Percentiles rank a stretch among this genome's conserved stretches.
Evolutionary conservation across 2,797 vertebrate species (phyloP).

Genomic region (Thaleichthys pacificus): DNA sequence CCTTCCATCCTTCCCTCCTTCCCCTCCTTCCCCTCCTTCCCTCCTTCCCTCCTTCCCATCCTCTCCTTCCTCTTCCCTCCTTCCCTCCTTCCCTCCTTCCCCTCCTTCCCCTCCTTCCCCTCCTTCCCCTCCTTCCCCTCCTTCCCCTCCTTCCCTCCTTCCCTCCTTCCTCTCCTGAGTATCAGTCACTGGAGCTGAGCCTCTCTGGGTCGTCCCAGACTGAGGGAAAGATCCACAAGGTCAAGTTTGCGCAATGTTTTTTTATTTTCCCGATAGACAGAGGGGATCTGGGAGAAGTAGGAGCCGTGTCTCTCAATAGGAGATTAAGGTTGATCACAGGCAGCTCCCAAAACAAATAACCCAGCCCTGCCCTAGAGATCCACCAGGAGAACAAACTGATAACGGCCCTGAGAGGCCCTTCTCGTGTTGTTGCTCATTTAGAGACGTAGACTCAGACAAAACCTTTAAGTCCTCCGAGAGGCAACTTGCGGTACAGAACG

Average conservation of each 20-base stretch:
- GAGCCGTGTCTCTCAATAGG: constrained; percentile 6
- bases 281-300: constrained; percentile 26
- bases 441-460: too few species aligned
- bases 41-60: too few species aligned
- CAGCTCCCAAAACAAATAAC: constrained; percentile 7
- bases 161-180: constrained; percentile 28
- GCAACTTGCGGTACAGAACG: too few species aligned
- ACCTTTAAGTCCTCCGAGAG: too few species aligned
- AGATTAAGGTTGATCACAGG: constrained; percentile 12
- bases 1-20: too few species aligned
- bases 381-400: too few species aligned
- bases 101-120: background rate
- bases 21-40: too few species aligned
- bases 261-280: constrained; percentile 49
- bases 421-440: too few species aligned
- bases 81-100: background rate
- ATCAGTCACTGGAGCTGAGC: constrained; percentile 57
- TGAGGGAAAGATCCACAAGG: constrained; percentile 49
- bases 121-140: background rate
- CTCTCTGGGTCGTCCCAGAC: constrained; percentile 48
- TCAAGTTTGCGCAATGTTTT: constrained; percentile 65
- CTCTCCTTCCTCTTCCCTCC: too few species aligned
- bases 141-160: background rate
- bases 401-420: too few species aligned
- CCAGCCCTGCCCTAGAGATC: too few species aligned